Conservation (phyloP, 2,888 invertebrate species). For the Epistrophe eligans region DNA sequence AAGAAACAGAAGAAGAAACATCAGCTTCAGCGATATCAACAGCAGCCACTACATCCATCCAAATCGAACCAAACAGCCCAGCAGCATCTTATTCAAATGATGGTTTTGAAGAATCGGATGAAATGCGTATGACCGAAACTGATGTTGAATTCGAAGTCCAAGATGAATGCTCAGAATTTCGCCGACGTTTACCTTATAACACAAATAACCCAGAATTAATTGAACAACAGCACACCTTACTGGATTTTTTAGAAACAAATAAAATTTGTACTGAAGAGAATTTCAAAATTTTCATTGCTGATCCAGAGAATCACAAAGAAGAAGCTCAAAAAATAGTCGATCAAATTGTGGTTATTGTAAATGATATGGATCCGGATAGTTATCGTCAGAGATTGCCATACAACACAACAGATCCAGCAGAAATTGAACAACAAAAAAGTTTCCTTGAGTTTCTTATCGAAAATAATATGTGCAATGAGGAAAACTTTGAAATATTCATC, state of each 20-base stretch:
- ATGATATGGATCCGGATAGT: constrained; percentile 72
- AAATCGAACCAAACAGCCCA: constrained; percentile 37
- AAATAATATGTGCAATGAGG: constrained; percentile 79
- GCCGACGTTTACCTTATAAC: constrained; percentile 80
- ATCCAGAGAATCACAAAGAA: constrained; percentile 82
- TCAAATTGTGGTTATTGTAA: constrained; percentile 79
- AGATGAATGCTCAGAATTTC: constrained; percentile 78
- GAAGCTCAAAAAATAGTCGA: constrained; percentile 82
- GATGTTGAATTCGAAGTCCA: constrained; percentile 55
- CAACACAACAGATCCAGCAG: constrained; percentile 77
- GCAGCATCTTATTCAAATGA: constrained; percentile 55
- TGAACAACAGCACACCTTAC: constrained; percentile 81
- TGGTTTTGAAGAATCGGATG: constrained; percentile 47
- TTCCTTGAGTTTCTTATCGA: constrained; percentile 78
- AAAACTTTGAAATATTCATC: constrained; percentile 80
- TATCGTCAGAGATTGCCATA: constrained; percentile 77
- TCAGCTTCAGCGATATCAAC: neutral
- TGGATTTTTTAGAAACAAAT: constrained; percentile 82
- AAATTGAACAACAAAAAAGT: constrained; percentile 77
- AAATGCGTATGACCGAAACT: constrained; percentile 51
- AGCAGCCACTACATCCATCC: neutral
- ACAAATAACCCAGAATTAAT: constrained; percentile 80
- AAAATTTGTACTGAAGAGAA: constrained; percentile 82
- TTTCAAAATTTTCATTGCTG: constrained; percentile 82
- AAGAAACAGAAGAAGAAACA: constrained; percentile 31